A percentile compares a stretch with the other conserved stretches of the same genome.
Conservation (phyloP, 2,888 invertebrate genomes). For the Crematogaster levior region DNA sequence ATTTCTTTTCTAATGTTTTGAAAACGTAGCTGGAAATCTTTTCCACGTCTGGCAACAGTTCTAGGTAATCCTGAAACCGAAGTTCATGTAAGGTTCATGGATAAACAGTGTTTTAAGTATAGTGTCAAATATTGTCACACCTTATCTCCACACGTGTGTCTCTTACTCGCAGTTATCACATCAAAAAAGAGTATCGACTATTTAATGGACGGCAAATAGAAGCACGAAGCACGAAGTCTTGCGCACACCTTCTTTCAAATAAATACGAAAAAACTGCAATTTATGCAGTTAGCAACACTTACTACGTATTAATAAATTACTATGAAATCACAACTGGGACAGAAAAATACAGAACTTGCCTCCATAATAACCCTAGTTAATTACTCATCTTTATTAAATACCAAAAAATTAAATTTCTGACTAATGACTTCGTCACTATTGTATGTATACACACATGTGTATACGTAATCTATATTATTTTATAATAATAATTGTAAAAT, state of each 20-base stretch:
- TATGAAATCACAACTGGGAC: too few species aligned
- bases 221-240: constrained; percentile 38
- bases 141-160: constrained; percentile 74
- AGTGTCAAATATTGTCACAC: constrained; percentile 78
- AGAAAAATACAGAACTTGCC: constrained; percentile 78
- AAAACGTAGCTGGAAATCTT: constrained; percentile 26
- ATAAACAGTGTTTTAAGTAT: constrained; percentile 56
- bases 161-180: constrained; percentile 31
- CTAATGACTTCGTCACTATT: too few species aligned
- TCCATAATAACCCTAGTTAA: constrained; percentile 73
- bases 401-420: too few species aligned
- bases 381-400: constrained; percentile 61
- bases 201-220: constrained; percentile 69
- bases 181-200: constrained; percentile 54
- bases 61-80: constrained; percentile 62
- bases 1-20: constrained; percentile 7
- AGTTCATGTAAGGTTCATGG: constrained; percentile 64
- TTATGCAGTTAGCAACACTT: constrained; percentile 63
- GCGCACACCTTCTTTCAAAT: constrained; percentile 54
- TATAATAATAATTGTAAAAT: neutral
- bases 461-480: neutral
- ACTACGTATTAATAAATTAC: too few species aligned
- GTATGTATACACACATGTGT: too few species aligned
- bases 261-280: constrained; percentile 61
- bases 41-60: constrained; percentile 64